A percentile compares a stretch with the other conserved stretches of the same genome.
These are phyloP conservation scores for Camelus bactrianus DNA, from an alignment of 2,113 vertebrate genomes.

Conservation along the genomic window DNA sequence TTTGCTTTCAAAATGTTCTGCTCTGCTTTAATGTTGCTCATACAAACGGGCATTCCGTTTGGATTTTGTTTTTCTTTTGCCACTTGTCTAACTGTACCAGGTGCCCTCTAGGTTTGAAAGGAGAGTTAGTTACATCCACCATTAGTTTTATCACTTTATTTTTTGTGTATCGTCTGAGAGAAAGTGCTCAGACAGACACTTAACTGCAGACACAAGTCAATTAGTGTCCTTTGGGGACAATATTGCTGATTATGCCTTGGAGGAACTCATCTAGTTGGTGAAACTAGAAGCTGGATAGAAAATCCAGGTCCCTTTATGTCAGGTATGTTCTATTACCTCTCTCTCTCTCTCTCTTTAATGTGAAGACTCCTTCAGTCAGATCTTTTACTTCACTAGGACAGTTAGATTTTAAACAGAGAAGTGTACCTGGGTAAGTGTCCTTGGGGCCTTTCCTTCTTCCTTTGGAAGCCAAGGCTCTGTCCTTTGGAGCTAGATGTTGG, in stretches of 20 bases:
- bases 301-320: background rate
- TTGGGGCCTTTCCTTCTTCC: background rate
- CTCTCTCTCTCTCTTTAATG: background rate
- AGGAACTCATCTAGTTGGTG: background rate
- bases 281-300: background rate
- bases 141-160: constrained; percentile 65
- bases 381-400: constrained; percentile 23
- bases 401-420: background rate
- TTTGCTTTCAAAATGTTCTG: background rate
- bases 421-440: background rate
- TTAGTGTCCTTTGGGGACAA: background rate
- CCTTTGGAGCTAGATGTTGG: background rate
- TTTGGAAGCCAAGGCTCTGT: background rate
- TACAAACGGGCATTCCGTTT: background rate
- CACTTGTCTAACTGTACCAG: background rate
- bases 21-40: background rate
- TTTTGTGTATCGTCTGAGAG: constrained; percentile 39
- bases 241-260: constrained; percentile 43
- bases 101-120: constrained; percentile 46
- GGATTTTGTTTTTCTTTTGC: constrained; percentile 22
- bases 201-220: constrained; percentile 63
- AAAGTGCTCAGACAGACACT: constrained; percentile 46
- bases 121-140: constrained; percentile 62
- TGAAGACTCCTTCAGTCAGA: background rate
- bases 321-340: background rate